Evolutionary conservation across 53 echinoderm and acorn worm genomes (phyloP), one percentile per base, ranked within the genome.

Genomic region (Stichopus horrens): DNA sequence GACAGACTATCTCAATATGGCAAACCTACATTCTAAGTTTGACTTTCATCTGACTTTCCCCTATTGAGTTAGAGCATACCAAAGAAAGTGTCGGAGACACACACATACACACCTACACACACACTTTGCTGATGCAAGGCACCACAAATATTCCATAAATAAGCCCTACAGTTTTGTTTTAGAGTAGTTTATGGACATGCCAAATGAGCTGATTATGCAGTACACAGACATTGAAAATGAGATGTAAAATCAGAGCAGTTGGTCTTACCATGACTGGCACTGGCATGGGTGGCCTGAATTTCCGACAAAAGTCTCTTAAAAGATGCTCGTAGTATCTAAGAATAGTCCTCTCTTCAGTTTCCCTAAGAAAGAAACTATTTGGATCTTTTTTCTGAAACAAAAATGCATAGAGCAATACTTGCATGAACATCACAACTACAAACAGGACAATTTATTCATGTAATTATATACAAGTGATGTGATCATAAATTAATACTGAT

Each of bases 241-340:
- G 37, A 37, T 37, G 37, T 77, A 77, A 13, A 23, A 51, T 13
- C 11, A n/a, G 11, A 67, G 68, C 13, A 83, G 37, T 53, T 16
- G 21, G 19, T 4, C 87, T 93, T 96, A 99, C 99, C 93, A 94
- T 88, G 1, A 96, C 96, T 88, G 96, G 76, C 5, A 93, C 90
- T 52, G 99, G 99, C 92, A 99, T 94, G 19, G 99, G 99, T 8
- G 99, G 99, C 65, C 96, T 91, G 87, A 99, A 96, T 74, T 94
- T 94, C 54, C 96, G 91, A 76, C 99, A 99, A 87, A 99, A 96
- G 83, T 96, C 94, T 86, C 99, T 86, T 18, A 99, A 91, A 19
- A 96, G 89, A 77, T 96, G 96, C 81, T 99, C 99, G 87, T 99
- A 99, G 8, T 96, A 94, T 75, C 96, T 89, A 73, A 93, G 93